Conservation (phyloP, 2,113 vertebrate genomes). For the Muntiacus reevesi region DNA sequence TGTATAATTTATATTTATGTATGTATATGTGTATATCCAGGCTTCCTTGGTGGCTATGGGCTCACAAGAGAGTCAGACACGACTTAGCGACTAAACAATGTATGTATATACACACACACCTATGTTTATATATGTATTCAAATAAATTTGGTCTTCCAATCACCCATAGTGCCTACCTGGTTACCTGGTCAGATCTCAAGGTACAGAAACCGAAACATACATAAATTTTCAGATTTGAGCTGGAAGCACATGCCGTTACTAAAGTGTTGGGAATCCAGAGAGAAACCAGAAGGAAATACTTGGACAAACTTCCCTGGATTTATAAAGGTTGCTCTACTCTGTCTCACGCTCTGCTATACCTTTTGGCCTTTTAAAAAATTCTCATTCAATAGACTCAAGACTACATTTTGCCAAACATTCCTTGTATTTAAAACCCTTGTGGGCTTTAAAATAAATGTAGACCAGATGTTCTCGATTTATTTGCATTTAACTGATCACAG, state of each 20-base stretch:
- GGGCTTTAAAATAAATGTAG: constrained; percentile 16
- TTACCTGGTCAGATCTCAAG: not conserved
- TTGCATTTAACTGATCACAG: not conserved
- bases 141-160: not conserved
- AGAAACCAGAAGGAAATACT: not conserved
- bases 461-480: constrained; percentile 19
- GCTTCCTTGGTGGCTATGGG: not conserved
- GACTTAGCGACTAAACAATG: not conserved
- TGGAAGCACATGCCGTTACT: not conserved
- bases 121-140: not conserved
- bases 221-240: not conserved
- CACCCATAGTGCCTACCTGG: not conserved
- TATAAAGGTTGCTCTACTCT: not conserved
- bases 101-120: not conserved
- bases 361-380: not conserved
- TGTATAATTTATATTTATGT: not conserved
- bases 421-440: not conserved
- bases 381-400: not conserved
- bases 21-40: rapidly evolving
- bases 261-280: not conserved
- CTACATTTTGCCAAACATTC: constrained; percentile 4
- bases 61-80: not conserved
- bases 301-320: not conserved
- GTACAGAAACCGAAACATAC: not conserved
- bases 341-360: not conserved